phyloP scores from a whole-genome alignment of 2,797 vertebrate species.

The Molossus alvarezi region DNA sequence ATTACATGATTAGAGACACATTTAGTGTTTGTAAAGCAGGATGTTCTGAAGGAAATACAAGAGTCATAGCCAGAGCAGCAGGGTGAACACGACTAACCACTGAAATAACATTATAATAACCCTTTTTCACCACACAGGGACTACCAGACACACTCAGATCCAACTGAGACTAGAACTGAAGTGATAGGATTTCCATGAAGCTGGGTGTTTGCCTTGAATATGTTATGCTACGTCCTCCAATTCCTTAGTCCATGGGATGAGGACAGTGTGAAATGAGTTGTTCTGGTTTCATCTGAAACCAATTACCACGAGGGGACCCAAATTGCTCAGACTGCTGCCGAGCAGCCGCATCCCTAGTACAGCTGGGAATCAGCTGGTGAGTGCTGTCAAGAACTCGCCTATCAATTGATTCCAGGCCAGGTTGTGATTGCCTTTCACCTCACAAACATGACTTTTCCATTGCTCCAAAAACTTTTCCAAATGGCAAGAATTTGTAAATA shows the following conservation, averaged over 20 bases:
- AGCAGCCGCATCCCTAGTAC: conserved; percentile 29
- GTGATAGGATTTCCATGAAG: conserved; percentile 66
- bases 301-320: conserved; percentile 74
- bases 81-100: conserved; percentile 19
- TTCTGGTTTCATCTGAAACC: conserved; percentile 78
- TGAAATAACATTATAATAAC: conserved; percentile 54
- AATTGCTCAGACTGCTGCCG: conserved; percentile 55
- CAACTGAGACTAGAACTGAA: conserved; percentile 42
- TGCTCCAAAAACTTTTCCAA: conserved; percentile 79
- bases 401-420: conserved; percentile 80
- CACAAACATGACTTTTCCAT: conserved; percentile 71
- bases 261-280: conserved; percentile 60
- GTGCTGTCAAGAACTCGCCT: conserved; percentile 68
- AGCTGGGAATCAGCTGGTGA: conserved; percentile 77
- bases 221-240: background rate
- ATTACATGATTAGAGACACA: conserved; percentile 61
- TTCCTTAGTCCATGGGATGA: background rate
- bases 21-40: conserved; percentile 62
- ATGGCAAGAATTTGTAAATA: conserved; percentile 73
- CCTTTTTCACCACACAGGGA: conserved; percentile 30
- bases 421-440: conserved; percentile 78
- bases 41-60: conserved; percentile 37
- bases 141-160: conserved; percentile 17
- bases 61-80: background rate
- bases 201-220: conserved; percentile 58